A percentile compares a stretch with the other conserved stretches of the same genome.
phyloP scores from a whole-genome alignment of 92 coral and sea anemone species.

The Porites rus region DNA sequence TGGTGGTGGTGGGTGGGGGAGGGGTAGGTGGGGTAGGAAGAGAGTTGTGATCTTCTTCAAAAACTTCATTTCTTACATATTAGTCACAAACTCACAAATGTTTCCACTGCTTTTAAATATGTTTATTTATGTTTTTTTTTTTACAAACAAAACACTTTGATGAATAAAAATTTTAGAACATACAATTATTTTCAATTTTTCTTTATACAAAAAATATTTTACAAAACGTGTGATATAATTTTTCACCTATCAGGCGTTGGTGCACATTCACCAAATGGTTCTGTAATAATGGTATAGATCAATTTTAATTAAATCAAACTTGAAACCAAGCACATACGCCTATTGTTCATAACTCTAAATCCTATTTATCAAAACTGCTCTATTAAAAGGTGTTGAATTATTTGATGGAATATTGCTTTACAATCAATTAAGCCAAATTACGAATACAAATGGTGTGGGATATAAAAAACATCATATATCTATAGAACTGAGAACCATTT shows the following conservation, averaged over 20 bases:
- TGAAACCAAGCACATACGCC: constrained; percentile 6
- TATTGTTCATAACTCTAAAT: constrained; percentile 1
- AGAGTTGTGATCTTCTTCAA: background rate
- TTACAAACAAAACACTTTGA: too few relatives aligned
- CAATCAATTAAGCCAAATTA: background rate
- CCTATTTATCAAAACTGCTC: constrained; percentile 4
- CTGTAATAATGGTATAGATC: background rate
- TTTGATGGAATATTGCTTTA: constrained; percentile 7
- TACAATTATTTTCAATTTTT: background rate
- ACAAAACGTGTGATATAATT: background rate
- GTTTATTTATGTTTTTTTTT: too few relatives aligned
- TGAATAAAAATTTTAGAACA: too few relatives aligned
- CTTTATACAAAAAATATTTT: background rate
- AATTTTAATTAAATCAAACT: constrained; percentile 1
- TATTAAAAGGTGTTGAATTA: constrained; percentile 9
- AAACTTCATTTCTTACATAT: background rate
- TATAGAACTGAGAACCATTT: constrained; percentile 9
- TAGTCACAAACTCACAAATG: background rate
- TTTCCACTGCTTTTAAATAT: too few relatives aligned
- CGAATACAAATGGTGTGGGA: constrained; percentile 7
- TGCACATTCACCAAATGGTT: background rate
- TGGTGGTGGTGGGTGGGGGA: too few relatives aligned
- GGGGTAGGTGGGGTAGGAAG: background rate
- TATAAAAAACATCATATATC: background rate
- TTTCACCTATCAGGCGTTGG: too few relatives aligned